Percentiles rank a stretch among this genome's conserved stretches.
phyloP scores from a whole-genome alignment of 2,888 invertebrate species.

The Phortica okadai region DNA sequence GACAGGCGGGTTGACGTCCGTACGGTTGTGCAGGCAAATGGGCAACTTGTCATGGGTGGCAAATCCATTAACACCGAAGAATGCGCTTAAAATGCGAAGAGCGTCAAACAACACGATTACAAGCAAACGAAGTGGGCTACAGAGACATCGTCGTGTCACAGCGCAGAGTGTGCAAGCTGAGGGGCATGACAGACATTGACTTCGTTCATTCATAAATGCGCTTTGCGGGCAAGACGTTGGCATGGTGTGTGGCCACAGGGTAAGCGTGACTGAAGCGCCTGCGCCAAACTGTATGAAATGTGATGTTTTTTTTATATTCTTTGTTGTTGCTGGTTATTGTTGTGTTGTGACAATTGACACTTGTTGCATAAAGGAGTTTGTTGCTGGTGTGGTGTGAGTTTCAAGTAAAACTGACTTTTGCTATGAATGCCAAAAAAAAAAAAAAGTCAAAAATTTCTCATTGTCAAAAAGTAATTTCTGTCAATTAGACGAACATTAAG shows the following conservation, averaged over 20 bases:
- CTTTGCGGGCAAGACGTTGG: background rate
- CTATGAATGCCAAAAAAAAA: constrained; percentile 8
- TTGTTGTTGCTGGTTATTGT: constrained; percentile 32
- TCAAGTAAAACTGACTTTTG: background rate
- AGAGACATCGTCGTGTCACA: constrained; percentile 4
- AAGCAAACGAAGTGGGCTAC: constrained; percentile 20
- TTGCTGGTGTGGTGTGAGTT: background rate
- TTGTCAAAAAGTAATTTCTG: background rate
- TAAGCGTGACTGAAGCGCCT: background rate
- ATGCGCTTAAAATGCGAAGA: constrained; percentile 29
- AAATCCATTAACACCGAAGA: constrained; percentile 61
- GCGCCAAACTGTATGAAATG: background rate
- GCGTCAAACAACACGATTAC: constrained; percentile 6
- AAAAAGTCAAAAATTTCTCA: background rate
- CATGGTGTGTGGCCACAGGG: no score
- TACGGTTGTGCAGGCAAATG: constrained; percentile 41
- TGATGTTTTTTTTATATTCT: background rate
- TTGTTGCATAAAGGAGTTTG: constrained; percentile 6
- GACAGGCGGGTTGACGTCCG: constrained; percentile 43
- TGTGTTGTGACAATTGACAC: constrained; percentile 44
- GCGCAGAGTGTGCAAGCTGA: background rate
- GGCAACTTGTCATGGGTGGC: constrained; percentile 48
- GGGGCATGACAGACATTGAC: background rate
- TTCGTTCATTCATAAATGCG: constrained; percentile 61
- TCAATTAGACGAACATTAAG: background rate